These are phyloP conservation scores for Ophion ventricosus DNA, from an alignment of 2,888 invertebrate species.

Conservation along the genomic window DNA sequence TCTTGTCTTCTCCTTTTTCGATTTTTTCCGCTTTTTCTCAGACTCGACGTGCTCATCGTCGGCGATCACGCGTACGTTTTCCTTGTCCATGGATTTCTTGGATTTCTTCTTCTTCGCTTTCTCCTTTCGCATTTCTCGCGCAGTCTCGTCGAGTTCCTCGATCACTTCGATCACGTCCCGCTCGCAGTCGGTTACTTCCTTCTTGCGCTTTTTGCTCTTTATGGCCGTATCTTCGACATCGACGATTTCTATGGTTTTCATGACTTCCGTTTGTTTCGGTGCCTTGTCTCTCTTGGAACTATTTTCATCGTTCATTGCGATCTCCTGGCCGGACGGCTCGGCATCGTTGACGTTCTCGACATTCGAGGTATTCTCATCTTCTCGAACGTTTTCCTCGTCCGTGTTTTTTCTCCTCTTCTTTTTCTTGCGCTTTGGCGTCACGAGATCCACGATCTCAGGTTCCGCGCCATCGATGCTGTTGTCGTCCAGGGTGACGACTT, in stretches of 20 bases:
- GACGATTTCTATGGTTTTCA: background rate
- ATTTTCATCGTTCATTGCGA: slow-evolving; percentile 6
- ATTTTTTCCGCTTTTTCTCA: slow-evolving; percentile 59
- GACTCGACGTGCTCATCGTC: slow-evolving; percentile 27
- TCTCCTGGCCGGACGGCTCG: slow-evolving; percentile 22
- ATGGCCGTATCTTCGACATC: slow-evolving; percentile 8
- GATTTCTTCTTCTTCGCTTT: slow-evolving; percentile 53
- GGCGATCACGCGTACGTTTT: slow-evolving; percentile 34
- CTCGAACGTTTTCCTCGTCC: background rate
- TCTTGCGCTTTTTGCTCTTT: slow-evolving; percentile 35
- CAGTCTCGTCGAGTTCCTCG: slow-evolving; percentile 9
- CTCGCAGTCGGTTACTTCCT: background rate
- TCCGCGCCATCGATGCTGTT: slow-evolving; percentile 41
- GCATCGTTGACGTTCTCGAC: slow-evolving; percentile 19
- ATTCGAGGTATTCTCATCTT: no score
- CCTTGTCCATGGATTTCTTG: slow-evolving; percentile 52
- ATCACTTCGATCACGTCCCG: slow-evolving; percentile 7
- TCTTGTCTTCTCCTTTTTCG: slow-evolving; percentile 53
- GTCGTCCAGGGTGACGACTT: slow-evolving; percentile 47
- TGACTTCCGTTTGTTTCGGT: background rate
- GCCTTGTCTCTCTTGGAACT: slow-evolving; percentile 19
- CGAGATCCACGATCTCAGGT: slow-evolving; percentile 48
- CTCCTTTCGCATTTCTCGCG: slow-evolving; percentile 14
- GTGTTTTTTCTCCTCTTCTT: slow-evolving; percentile 47
- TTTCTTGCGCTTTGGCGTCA: slow-evolving; percentile 59